Conservation (phyloP, 2,113 vertebrate genomes). For the Neogobius melanostomus region DNA sequence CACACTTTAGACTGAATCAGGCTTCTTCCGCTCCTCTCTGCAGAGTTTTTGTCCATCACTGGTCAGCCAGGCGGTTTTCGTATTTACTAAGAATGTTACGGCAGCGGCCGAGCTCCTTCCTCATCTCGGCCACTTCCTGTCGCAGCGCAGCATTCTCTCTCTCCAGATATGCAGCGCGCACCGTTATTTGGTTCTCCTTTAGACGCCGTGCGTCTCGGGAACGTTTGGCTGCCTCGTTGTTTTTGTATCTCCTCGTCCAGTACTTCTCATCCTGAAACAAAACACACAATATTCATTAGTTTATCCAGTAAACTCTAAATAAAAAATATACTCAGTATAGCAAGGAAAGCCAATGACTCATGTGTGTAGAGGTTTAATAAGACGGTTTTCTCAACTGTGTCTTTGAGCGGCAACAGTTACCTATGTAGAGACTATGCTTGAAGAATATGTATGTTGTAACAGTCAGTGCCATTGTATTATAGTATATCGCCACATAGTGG, state of each 20-base stretch:
- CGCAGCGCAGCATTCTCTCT: conserved; percentile 87
- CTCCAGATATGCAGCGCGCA: conserved; percentile 91
- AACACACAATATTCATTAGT: not conserved
- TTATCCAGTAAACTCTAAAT: not conserved
- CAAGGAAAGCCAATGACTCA: too few species aligned
- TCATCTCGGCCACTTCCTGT: conserved; percentile 88
- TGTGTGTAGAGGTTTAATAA: too few species aligned
- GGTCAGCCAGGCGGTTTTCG: conserved; percentile 83
- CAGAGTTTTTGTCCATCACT: conserved; percentile 59
- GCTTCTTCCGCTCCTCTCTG: conserved; percentile 41
- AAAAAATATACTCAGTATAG: too few species aligned
- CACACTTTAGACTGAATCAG: conserved; percentile 52
- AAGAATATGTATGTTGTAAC: too few species aligned
- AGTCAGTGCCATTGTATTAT: too few species aligned
- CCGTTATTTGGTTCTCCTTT: conserved; percentile 93
- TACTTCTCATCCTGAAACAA: conserved; percentile 87
- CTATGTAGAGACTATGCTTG: too few species aligned
- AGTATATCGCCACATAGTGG: too few species aligned
- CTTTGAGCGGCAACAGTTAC: too few species aligned
- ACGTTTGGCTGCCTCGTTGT: conserved; percentile 92
- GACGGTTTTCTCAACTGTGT: too few species aligned
- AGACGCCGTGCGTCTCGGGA: conserved; percentile 89
- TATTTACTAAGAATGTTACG: conserved; percentile 88
- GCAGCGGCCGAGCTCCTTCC: conserved; percentile 89
- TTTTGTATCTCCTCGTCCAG: conserved; percentile 89